Percentiles rank a stretch among this genome's conserved stretches.
Conservation (phyloP, 2,888 invertebrate species). For the Priapulus caudatus region DNA sequence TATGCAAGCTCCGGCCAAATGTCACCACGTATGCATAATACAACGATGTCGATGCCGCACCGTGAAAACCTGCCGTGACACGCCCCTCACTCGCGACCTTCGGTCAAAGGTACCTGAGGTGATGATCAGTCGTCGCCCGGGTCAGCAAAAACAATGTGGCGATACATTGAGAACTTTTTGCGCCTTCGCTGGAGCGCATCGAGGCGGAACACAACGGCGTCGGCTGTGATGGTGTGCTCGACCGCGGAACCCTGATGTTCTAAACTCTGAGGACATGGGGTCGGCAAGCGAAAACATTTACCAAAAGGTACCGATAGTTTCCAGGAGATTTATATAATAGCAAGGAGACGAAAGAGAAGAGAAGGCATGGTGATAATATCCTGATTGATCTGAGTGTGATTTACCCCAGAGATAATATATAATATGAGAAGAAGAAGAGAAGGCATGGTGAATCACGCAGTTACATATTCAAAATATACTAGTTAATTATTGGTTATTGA, state of each 20-base stretch:
- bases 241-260: slow-evolving; percentile 54
- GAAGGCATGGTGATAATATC: too few species aligned
- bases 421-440: too few species aligned
- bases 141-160: slow-evolving; percentile 53
- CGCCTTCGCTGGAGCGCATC: slow-evolving; percentile 65
- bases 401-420: too few species aligned
- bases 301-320: too few species aligned
- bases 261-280: slow-evolving; percentile 70
- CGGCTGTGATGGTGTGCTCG: slow-evolving; percentile 52
- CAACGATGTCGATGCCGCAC: slow-evolving; percentile 50
- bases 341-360: too few species aligned
- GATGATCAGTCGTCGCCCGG: slow-evolving; percentile 50
- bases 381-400: too few species aligned
- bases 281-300: too few species aligned
- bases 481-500: too few species aligned
- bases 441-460: too few species aligned
- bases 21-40: slow-evolving; percentile 49
- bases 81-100: slow-evolving; percentile 31
- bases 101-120: slow-evolving; percentile 34
- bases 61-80: slow-evolving; percentile 39
- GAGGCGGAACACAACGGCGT: slow-evolving; percentile 45
- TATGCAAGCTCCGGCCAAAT: slow-evolving; percentile 63
- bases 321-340: too few species aligned
- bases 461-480: too few species aligned
- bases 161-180: slow-evolving; percentile 56